Percentiles rank a stretch among this genome's conserved stretches.
These are phyloP conservation scores for Meloidogyne hapla DNA, from an alignment of 1,140 invertebrate genomes.

Conservation along the genomic window DNA sequence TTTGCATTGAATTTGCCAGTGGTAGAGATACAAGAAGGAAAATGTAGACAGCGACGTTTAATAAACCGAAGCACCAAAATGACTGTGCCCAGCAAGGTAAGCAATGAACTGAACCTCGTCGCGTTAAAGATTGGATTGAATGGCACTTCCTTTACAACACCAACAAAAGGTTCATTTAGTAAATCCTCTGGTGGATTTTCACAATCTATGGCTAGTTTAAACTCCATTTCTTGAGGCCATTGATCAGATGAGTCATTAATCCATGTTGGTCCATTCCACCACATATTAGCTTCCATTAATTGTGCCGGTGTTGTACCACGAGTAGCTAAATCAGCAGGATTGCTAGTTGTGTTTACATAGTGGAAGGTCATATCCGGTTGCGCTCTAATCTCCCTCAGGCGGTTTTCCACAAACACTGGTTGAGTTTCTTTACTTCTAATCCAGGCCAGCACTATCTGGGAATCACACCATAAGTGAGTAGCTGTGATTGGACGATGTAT, in stretches of 20 bases:
- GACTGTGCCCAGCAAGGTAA: background rate
- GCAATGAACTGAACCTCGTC: background rate
- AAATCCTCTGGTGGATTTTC: background rate
- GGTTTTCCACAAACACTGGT: conserved; percentile 28
- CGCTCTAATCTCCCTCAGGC: conserved; percentile 21
- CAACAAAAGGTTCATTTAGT: background rate
- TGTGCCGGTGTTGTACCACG: conserved; percentile 25
- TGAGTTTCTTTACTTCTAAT: background rate
- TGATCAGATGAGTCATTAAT: background rate
- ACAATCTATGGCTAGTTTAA: background rate
- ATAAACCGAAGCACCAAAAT: background rate
- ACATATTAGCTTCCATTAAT: background rate
- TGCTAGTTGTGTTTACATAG: conserved; percentile 28
- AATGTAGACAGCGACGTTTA: too few relatives aligned
- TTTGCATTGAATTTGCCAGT: background rate
- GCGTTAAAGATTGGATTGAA: background rate
- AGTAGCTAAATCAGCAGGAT: conserved; percentile 35
- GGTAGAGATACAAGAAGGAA: too few relatives aligned
- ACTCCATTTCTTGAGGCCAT: background rate
- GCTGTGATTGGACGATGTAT: background rate
- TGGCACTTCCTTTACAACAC: background rate
- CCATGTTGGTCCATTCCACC: conserved; percentile 33
- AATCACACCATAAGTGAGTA: conserved; percentile 37
- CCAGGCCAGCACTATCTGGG: conserved; percentile 28
- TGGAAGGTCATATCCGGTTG: background rate